A percentile compares a stretch with the other conserved stretches of the same genome.
Conservation (phyloP, 2,888 invertebrate genomes). For the Arenicola marina region DNA sequence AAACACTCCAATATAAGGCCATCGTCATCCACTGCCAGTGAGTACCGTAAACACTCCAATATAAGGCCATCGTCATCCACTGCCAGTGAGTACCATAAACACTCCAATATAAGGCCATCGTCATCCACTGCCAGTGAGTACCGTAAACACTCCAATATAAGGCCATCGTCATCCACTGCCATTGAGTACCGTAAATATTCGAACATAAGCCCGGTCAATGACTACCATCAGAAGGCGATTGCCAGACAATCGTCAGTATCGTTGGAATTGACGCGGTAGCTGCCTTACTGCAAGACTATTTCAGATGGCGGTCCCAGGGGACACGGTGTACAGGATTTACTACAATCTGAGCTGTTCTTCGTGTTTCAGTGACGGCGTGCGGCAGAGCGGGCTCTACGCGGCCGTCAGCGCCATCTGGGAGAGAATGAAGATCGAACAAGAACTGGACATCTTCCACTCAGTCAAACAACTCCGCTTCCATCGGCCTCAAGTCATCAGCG, state of each 20-base stretch:
- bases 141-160: no score
- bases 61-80: no score
- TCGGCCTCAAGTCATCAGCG: slow-evolving; percentile 49
- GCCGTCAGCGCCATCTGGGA: slow-evolving; percentile 38
- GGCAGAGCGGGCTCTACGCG: slow-evolving; percentile 30
- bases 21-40: no score
- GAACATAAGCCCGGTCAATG: not conserved
- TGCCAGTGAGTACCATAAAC: no score
- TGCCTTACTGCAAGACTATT: not conserved
- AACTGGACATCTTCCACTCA: slow-evolving; percentile 57
- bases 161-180: no score
- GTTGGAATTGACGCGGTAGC: not conserved
- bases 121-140: no score
- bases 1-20: no score
- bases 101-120: no score
- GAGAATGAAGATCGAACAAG: slow-evolving; percentile 55
- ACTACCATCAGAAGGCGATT: no score
- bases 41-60: no score
- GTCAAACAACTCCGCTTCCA: slow-evolving; percentile 55
- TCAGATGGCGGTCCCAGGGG: not conserved
- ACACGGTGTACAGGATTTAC: not conserved
- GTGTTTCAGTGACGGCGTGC: slow-evolving; percentile 32
- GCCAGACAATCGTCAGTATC: no score
- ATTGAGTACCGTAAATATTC: not conserved
- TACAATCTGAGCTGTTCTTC: no score